A percentile compares a stretch with the other conserved stretches of the same genome.
Evolutionary conservation across 2,797 vertebrate species (phyloP).

Genomic region (Oceanodroma leucorhoa): DNA sequence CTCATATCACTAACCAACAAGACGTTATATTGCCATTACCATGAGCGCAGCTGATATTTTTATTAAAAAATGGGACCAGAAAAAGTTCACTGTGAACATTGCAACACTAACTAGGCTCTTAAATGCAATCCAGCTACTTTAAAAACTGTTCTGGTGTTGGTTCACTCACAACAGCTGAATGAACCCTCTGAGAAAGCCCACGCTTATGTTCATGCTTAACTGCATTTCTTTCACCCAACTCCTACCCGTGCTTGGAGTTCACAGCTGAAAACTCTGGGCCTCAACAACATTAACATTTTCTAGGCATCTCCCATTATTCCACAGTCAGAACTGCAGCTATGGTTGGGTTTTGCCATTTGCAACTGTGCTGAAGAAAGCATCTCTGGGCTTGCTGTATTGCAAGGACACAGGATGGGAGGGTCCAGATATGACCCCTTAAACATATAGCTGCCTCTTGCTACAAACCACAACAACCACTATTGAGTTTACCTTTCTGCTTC

Average conservation of each 20-base stretch:
- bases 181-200: not conserved
- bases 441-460: not conserved
- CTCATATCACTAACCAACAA: not conserved
- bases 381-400: not conserved
- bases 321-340: not conserved
- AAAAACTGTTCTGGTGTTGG: not conserved
- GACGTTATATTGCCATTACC: not conserved
- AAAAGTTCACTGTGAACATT: not conserved
- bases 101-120: not conserved
- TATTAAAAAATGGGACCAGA: not conserved
- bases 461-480: not conserved
- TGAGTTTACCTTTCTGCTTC: not conserved
- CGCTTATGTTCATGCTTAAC: not conserved
- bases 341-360: not conserved
- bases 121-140: not conserved
- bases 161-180: not conserved
- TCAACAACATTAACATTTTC: not conserved
- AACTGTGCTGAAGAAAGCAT: not conserved
- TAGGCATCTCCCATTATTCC: not conserved
- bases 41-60: not conserved
- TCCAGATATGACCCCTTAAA: not conserved
- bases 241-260: not conserved
- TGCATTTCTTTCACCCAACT: not conserved
- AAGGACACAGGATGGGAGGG: not conserved
- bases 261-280: not conserved